Evolutionary conservation across 2,113 vertebrate species (phyloP), one percentile per base, ranked within the genome.

Genomic region (Eclectus roratus): DNA sequence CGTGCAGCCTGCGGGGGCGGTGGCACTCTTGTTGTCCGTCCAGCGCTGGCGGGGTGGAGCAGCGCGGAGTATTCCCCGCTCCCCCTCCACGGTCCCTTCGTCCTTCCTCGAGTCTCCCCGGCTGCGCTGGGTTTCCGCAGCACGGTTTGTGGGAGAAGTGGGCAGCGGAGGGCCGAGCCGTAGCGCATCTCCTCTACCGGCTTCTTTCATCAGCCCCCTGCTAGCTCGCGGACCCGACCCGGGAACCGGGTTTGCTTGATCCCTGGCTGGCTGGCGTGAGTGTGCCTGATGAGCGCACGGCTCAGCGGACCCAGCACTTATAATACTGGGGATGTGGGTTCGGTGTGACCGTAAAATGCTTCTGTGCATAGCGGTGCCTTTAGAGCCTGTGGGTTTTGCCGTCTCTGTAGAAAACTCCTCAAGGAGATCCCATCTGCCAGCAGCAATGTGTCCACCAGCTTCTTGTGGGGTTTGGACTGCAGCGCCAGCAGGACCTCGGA

Each of bases 361-460:
- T 25, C 24, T 14, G 6, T 7, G 5, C 20, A 10, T n/a, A 23
- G 20, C 4, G 1, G 33, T 18, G 3, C 17, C 19, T 25, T 63
- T 15, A 56, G n/a, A 58, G 46, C 23, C 33, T 17, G 10, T 29
- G 85, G 20, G 47, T n/a, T 83, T 81, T 80, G 20, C 9, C 85
- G 11, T 60, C 16, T 21, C 49, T 82, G 70, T 95, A 98, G 98
- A 87, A 98, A 98, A 87, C 98, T 98, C 10, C 98, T 99, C 80
- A 98, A 98, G 95, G 98, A 99, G 63, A 98, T 98, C 72, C 98
- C 98, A 0, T 97, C 98, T 80, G 93, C 98, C 11, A 93, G 69
- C 91, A 96, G 97, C 92, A 98, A 98, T 63, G 91, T 98, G 68
- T 88, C 81, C 27, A 50, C 83, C 14, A 85, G 90, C 49, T 95